Conservation (phyloP, 2,113 vertebrate species). For the Rhynchopsitta pachyrhyncha region DNA sequence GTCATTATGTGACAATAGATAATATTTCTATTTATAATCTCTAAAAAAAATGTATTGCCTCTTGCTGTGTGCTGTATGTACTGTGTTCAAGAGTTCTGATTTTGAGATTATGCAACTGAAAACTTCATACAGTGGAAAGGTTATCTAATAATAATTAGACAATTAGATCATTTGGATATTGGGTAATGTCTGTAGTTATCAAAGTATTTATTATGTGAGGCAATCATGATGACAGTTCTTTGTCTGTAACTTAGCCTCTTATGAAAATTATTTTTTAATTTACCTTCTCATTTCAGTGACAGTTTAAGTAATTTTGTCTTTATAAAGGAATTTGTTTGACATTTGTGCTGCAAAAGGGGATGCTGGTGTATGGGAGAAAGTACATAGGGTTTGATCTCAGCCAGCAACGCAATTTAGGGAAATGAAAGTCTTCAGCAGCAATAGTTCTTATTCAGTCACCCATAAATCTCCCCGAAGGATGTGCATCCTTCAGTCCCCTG, state of each 20-base stretch:
- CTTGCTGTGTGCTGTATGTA: neutral
- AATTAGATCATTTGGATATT: neutral
- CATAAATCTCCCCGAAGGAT: neutral
- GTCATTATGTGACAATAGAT: neutral
- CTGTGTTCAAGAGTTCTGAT: neutral
- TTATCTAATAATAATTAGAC: neutral
- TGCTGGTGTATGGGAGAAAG: neutral
- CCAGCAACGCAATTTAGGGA: neutral
- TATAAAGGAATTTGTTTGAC: neutral
- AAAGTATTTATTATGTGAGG: neutral
- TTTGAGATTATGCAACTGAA: neutral
- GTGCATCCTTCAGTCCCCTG: neutral
- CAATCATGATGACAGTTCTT: neutral
- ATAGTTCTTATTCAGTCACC: neutral
- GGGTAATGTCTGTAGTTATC: neutral
- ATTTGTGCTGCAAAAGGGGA: neutral
- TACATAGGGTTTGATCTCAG: neutral
- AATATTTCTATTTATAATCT: neutral
- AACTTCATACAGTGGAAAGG: neutral
- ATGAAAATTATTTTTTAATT: conserved; percentile 1
- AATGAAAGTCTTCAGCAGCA: neutral
- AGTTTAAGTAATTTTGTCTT: neutral
- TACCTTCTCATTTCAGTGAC: neutral
- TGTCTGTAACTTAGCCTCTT: neutral
- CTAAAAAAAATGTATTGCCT: neutral